phyloP scores from a whole-genome alignment of 2,797 vertebrate species.

The Alfaro cultratus region DNA sequence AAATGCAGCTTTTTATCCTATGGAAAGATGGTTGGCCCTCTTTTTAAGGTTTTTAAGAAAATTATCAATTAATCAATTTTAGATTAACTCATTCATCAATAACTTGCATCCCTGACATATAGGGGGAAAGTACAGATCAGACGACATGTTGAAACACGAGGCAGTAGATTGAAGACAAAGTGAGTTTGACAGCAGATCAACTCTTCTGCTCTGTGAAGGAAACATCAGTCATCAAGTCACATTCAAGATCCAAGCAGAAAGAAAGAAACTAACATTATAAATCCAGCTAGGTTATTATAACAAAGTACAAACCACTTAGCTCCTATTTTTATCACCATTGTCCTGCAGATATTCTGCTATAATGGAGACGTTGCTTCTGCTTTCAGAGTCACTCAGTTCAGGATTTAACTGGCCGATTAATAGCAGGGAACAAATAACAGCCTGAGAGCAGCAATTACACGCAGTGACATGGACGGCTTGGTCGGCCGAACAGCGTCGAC shows the following conservation, averaged over 20 bases:
- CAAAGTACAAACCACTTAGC: not conserved
- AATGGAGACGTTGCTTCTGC: not conserved
- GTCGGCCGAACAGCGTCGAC: not conserved
- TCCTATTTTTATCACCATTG: not conserved
- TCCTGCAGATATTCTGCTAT: not conserved
- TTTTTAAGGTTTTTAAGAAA: no score
- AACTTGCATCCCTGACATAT: no score
- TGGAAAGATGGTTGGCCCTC: no score
- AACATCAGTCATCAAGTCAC: not conserved
- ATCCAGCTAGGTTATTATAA: not conserved
- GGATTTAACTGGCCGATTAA: constrained; percentile 2
- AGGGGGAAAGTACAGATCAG: not conserved
- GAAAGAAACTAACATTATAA: not conserved
- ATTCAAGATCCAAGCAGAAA: not conserved
- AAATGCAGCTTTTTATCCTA: no score
- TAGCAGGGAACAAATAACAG: not conserved
- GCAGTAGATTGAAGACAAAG: constrained; percentile 1
- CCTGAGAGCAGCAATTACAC: not conserved
- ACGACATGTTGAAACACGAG: not conserved
- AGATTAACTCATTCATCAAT: no score
- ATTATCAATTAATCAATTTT: no score
- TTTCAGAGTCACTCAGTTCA: not conserved
- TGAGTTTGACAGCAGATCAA: constrained; percentile 36
- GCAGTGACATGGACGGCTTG: not conserved
- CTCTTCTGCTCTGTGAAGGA: constrained; percentile 1